Evolutionary conservation across 2,888 invertebrate species (phyloP), one percentile per base, ranked within the genome.

Genomic region (Phaedon cochleariae): DNA sequence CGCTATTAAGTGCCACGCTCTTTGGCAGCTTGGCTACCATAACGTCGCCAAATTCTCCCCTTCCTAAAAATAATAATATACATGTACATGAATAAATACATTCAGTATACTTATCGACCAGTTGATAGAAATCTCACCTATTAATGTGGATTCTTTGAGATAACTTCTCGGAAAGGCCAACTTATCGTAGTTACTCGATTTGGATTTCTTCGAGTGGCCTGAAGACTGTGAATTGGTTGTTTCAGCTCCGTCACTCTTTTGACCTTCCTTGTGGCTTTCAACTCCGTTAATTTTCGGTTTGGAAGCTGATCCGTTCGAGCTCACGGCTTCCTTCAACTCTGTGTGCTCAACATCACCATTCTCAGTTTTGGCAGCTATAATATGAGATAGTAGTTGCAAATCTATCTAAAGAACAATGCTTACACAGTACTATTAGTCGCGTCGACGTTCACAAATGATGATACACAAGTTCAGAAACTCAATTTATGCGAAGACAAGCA

Each of bases 31-130:
- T 94, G 53, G 93, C 95, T 41, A 96, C 85, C 76, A 93, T 90
- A 0, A 97, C 92, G 75, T 97, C 97, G 0, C 97, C 97, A 78
- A 95, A 97, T 76, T 95, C 94, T 0, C 97, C 96, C 21, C 95
- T 92, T 48, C 80, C 76, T 63, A 65, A n/a, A 65, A 54, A 6
- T 46, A 48, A 48, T 17, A 6, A 45, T 15, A 46, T 5, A 46
- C 20, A 55, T 1, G 1, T 26, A 20, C 54, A n/a, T n/a, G n/a
- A n/a, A n/a, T n/a, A n/a, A n/a, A n/a, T n/a, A n/a, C n/a, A 10
- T 29, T 31, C 20, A 54, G n/a, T 54, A n/a, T 54, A 48, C 21
- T 41, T 2, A 18, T 48, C n/a, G n/a, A 54, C 34, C 34, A 34
- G 18, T 10, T 7, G 22, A 34, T 17, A 18, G 20, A 48, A 1